phyloP scores from a whole-genome alignment of 2,113 vertebrate genomes.

The Periophthalmus modestus region DNA sequence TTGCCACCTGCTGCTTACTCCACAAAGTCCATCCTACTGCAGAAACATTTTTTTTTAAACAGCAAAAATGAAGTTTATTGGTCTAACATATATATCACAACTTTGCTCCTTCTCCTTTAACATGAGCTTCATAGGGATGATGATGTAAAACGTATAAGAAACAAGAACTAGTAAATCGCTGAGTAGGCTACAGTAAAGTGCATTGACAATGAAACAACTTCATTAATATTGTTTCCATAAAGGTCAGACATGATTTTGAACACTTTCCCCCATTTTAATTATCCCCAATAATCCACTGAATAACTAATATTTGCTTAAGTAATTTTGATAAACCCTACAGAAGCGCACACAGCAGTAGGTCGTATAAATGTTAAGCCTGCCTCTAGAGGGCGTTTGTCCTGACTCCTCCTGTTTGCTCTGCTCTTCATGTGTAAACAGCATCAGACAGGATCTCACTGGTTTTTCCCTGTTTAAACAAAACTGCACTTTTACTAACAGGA shows the following conservation, averaged over 20 bases:
- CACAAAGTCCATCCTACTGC: too few species aligned
- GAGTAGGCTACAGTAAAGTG: background rate
- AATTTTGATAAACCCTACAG: conserved; percentile 39
- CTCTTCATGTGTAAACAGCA: conserved; percentile 41
- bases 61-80: too few species aligned
- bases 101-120: too few species aligned
- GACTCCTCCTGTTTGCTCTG: conserved; percentile 57
- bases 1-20: too few species aligned
- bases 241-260: background rate
- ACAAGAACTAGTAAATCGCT: too few species aligned
- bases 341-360: conserved; percentile 23
- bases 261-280: background rate
- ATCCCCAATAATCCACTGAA: conserved; percentile 1
- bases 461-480: background rate
- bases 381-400: conserved; percentile 42
- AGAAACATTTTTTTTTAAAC: too few species aligned
- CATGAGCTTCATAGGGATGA: too few species aligned
- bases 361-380: conserved; percentile 19
- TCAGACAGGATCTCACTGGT: conserved; percentile 19
- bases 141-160: too few species aligned
- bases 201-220: background rate
- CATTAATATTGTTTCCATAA: background rate
- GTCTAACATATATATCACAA: too few species aligned
- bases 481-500: conserved; percentile 14
- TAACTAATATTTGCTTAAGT: conserved; percentile 50